Evolutionary conservation across 2,113 vertebrate genomes (phyloP).

Genomic region (Tachuris rubrigastra): DNA sequence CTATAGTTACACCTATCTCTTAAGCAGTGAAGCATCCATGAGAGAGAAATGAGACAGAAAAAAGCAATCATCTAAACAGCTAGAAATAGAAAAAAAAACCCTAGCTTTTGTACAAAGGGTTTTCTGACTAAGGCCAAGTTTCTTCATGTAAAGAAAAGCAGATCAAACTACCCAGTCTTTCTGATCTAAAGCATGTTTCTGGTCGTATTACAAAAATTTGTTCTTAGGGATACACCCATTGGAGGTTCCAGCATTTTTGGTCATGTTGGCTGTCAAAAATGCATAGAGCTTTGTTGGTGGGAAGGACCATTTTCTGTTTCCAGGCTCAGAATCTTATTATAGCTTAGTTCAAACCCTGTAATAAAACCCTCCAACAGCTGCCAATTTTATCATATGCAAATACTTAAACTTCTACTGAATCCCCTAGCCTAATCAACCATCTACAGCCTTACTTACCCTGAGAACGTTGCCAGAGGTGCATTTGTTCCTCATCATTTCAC

Average conservation of each 20-base stretch:
- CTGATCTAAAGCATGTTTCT: slow-evolving; percentile 22
- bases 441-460: neutral
- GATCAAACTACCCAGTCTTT: neutral
- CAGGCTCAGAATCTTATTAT: neutral
- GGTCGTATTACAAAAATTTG: neutral
- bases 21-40: neutral
- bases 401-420: neutral
- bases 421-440: neutral
- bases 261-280: slow-evolving; percentile 12
- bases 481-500: slow-evolving; percentile 2
- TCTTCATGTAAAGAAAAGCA: neutral
- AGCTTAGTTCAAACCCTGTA: slow-evolving; percentile 26
- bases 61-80: neutral
- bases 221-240: slow-evolving; percentile 7
- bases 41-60: neutral
- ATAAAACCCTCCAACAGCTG: neutral
- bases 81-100: neutral
- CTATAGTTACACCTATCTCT: neutral
- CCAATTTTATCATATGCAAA: slow-evolving; percentile 11
- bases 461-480: neutral
- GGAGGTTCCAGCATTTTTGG: slow-evolving; percentile 9
- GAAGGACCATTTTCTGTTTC: slow-evolving; percentile 7
- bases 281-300: neutral
- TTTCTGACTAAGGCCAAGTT: neutral
- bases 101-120: neutral